A percentile compares a stretch with the other conserved stretches of the same genome.
Conservation (phyloP, 2,113 vertebrate genomes). For the Atrichornis clamosus region DNA sequence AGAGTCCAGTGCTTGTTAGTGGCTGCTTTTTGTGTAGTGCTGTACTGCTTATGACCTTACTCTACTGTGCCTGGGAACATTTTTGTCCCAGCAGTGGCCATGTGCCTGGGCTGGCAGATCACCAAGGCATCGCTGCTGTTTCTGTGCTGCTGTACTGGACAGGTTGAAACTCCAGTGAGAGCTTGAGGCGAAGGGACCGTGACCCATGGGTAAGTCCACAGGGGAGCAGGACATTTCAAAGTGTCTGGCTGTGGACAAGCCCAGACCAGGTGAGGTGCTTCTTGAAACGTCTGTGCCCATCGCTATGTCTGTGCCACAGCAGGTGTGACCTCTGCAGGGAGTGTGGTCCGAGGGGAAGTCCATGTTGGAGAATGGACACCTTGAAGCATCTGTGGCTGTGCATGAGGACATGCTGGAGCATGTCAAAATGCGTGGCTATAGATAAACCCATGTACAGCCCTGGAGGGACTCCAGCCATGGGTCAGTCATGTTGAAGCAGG, state of each 20-base stretch:
- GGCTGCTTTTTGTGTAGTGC: neutral
- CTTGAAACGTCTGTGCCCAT: fast-evolving
- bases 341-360: neutral
- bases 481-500: neutral
- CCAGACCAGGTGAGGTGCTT: neutral
- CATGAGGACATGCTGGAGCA: neutral
- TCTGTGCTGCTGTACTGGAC: neutral
- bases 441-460: neutral
- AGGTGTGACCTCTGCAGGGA: neutral
- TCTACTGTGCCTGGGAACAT: neutral
- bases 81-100: neutral
- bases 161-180: neutral
- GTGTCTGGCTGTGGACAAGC: neutral
- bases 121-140: neutral
- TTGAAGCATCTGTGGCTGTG: neutral
- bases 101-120: neutral
- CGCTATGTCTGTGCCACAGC: neutral
- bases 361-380: fast-evolving
- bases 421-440: neutral
- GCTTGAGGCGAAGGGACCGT: fast-evolving
- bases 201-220: fast-evolving
- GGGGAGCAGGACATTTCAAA: neutral
- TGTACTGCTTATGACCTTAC: neutral
- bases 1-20: neutral
- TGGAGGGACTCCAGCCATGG: neutral